Conservation (phyloP, 2,113 vertebrate genomes). For the Tauraco erythrolophus region DNA sequence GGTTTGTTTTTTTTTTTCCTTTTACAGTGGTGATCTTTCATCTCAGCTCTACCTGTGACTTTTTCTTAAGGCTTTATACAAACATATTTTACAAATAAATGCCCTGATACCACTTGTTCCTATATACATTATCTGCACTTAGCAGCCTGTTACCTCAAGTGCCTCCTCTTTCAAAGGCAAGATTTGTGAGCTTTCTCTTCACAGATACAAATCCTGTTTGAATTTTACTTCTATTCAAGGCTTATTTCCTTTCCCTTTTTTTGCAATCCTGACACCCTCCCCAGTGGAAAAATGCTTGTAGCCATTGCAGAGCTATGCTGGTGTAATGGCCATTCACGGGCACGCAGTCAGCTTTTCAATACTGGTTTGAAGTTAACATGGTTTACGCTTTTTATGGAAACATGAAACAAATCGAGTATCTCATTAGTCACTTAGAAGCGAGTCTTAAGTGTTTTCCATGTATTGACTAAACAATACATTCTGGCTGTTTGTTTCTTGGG, state of each 20-base stretch:
- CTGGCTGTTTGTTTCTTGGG: neutral
- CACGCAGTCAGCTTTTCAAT: neutral
- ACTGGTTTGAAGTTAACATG: accelerated
- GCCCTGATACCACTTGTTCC: neutral
- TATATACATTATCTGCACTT: neutral
- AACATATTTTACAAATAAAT: slow-evolving; percentile 8
- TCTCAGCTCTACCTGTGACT: neutral
- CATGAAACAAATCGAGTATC: neutral
- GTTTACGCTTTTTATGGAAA: neutral
- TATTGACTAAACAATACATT: neutral
- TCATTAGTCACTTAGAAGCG: neutral
- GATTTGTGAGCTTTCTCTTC: neutral
- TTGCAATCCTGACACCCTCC: neutral
- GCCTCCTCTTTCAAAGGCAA: neutral
- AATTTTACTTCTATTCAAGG: neutral
- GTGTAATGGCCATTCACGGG: neutral
- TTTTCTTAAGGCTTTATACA: neutral
- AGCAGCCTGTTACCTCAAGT: neutral
- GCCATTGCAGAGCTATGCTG: neutral
- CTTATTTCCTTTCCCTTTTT: neutral
- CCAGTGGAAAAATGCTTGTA: neutral
- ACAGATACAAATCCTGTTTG: neutral
- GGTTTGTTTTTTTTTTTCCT: neutral
- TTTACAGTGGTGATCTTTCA: neutral
- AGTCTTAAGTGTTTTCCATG: neutral